A percentile compares a stretch with the other conserved stretches of the same genome.
Conservation (phyloP, 2,113 vertebrate species). For the Myiagra hebetior region DNA sequence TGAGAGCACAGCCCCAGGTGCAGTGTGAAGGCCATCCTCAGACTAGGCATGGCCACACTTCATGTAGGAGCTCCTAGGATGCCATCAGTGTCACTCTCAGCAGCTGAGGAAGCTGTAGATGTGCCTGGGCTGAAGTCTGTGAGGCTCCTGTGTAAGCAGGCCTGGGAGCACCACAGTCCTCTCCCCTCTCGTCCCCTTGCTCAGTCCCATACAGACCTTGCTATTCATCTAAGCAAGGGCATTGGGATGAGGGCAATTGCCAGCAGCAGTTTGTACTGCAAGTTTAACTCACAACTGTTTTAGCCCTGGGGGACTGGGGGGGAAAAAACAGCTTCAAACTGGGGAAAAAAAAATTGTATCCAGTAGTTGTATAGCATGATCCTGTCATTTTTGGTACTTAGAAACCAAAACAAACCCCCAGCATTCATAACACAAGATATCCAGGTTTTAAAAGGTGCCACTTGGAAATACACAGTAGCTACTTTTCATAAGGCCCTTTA, state of each 20-base stretch:
- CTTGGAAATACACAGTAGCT: background rate
- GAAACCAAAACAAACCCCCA: background rate
- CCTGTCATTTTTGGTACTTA: conserved; percentile 34
- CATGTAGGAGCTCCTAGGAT: background rate
- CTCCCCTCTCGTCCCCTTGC: background rate
- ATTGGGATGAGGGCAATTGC: background rate
- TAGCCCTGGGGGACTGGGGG: background rate
- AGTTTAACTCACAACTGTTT: background rate
- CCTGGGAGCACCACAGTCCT: background rate
- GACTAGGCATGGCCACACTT: background rate
- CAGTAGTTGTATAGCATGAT: conserved; percentile 8
- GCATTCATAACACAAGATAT: background rate
- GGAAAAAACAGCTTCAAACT: background rate
- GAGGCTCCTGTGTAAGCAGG: background rate
- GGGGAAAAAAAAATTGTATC: background rate
- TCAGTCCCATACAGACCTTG: background rate
- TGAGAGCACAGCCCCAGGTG: background rate
- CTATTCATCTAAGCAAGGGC: background rate
- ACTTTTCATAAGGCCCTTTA: conserved; percentile 29
- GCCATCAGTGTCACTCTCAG: background rate
- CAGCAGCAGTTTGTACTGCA: background rate
- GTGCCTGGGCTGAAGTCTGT: background rate
- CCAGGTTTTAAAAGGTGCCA: conserved; percentile 31
- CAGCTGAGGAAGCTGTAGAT: background rate
- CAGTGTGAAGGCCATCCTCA: background rate